phyloP scores from a whole-genome alignment of 2,797 vertebrate genomes.

The Acanthornis magna region DNA sequence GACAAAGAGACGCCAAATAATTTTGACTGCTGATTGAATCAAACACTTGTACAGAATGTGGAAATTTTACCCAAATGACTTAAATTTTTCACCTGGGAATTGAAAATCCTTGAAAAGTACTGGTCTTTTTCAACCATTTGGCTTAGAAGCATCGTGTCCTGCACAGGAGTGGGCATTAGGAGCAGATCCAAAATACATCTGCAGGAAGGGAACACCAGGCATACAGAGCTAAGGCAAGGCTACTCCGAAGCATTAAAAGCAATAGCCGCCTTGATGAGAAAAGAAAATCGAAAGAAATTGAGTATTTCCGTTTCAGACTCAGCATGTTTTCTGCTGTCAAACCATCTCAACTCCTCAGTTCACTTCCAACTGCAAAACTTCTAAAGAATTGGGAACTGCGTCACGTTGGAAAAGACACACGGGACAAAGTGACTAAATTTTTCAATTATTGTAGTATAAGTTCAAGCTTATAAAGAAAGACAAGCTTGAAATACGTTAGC shows the following conservation, averaged over 20 bases:
- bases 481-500: neutral
- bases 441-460: neutral
- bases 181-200: neutral
- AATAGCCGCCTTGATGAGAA: neutral
- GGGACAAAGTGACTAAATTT: neutral
- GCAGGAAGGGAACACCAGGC: neutral
- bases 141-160: accelerated
- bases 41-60: neutral
- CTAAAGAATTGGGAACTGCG: accelerated
- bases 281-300: neutral
- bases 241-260: neutral
- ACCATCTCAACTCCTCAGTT: neutral
- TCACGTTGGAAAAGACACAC: neutral
- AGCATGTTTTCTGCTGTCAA: neutral
- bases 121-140: neutral
- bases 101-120: neutral
- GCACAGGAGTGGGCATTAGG: accelerated
- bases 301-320: neutral
- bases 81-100: neutral
- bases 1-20: neutral
- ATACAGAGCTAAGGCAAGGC: neutral
- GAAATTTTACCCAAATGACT: neutral
- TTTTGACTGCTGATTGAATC: neutral
- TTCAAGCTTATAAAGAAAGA: neutral
- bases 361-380: neutral